Conservation (phyloP, 2,113 vertebrate species). For the Hypocryptadius cinnamomeus region DNA sequence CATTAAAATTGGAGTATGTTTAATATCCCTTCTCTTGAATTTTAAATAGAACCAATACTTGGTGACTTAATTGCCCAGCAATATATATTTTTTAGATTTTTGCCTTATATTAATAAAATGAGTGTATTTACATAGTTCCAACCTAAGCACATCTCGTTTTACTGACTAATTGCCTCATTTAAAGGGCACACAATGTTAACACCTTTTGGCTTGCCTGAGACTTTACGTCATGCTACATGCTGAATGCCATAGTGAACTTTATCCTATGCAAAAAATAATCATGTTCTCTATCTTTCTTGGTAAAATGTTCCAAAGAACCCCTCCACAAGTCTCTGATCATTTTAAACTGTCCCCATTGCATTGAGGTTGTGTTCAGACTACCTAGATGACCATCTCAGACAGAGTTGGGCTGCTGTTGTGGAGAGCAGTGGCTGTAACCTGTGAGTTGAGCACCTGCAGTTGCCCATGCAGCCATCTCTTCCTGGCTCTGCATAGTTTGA, state of each 20-base stretch:
- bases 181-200: slow-evolving; percentile 40
- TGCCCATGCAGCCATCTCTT: background rate
- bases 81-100: slow-evolving; percentile 29
- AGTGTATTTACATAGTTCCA: slow-evolving; percentile 23
- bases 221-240: slow-evolving; percentile 7
- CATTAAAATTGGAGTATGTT: slow-evolving; percentile 40
- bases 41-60: slow-evolving; percentile 24
- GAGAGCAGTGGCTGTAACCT: background rate
- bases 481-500: background rate
- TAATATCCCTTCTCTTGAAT: slow-evolving; percentile 19
- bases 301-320: background rate
- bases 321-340: background rate
- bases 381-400: background rate
- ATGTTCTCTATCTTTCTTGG: background rate
- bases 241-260: background rate
- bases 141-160: slow-evolving; percentile 16
- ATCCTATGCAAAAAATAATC: background rate
- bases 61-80: slow-evolving; percentile 22
- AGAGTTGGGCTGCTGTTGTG: background rate
- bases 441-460: background rate
- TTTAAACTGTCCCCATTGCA: background rate
- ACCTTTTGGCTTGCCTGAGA: slow-evolving; percentile 24
- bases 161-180: slow-evolving; percentile 26
- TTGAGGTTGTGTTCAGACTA: background rate
- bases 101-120: slow-evolving; percentile 26